Evolutionary conservation across 1,140 invertebrate genomes (phyloP).

Genomic region (Nasonia vitripennis): DNA sequence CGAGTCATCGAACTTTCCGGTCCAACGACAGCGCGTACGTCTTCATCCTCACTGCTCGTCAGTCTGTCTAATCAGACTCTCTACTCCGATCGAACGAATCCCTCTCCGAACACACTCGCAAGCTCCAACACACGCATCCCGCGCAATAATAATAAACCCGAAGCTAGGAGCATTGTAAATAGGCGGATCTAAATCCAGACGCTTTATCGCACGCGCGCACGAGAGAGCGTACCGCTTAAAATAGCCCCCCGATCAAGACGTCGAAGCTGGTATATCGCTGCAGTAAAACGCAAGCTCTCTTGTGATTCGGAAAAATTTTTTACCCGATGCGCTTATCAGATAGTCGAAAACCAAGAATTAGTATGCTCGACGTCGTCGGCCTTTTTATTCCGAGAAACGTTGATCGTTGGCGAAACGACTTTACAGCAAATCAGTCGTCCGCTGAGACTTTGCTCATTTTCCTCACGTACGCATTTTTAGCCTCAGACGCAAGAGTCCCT

Average conservation of each 20-base stretch:
- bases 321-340: no score
- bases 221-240: neutral
- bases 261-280: no score
- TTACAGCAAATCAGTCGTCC: no score
- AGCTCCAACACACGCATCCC: neutral
- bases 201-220: neutral
- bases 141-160: neutral
- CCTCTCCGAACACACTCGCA: neutral
- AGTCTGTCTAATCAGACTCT: no score
- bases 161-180: neutral
- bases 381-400: no score
- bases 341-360: no score
- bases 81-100: neutral
- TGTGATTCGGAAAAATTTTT: no score
- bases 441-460: neutral
- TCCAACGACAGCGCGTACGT: neutral
- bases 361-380: no score
- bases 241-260: neutral
- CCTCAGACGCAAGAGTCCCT: neutral
- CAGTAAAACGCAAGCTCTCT: no score
- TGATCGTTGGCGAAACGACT: no score
- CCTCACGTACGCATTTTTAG: conserved; percentile 14
- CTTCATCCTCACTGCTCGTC: neutral
- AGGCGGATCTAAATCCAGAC: neutral
- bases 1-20: no score